These are phyloP conservation scores for Helogale parvula DNA, from an alignment of 2,113 vertebrate species.

Conservation along the genomic window DNA sequence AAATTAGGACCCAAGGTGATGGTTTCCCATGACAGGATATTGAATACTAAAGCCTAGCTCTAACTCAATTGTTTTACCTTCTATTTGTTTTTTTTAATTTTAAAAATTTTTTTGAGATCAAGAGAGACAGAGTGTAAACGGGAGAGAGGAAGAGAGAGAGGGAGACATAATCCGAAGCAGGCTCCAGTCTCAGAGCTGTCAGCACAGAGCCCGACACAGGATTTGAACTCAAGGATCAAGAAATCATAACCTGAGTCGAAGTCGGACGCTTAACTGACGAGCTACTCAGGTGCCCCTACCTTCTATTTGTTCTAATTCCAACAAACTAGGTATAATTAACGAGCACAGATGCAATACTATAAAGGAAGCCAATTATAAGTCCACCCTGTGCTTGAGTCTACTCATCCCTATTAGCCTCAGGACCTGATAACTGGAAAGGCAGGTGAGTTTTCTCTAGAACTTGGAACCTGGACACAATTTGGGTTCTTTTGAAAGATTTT, in stretches of 20 bases:
- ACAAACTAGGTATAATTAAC: not conserved
- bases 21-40: not conserved
- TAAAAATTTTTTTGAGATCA: too few species aligned
- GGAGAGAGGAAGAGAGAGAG: too few species aligned
- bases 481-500: not conserved
- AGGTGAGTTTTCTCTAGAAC: not conserved
- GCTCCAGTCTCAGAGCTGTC: too few species aligned
- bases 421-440: not conserved
- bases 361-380: not conserved
- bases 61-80: not conserved
- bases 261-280: too few species aligned
- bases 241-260: too few species aligned
- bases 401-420: not conserved
- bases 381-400: not conserved
- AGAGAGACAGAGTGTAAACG: too few species aligned
- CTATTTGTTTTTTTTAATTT: too few species aligned
- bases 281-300: too few species aligned
- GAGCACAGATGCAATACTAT: not conserved
- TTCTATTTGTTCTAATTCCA: not conserved
- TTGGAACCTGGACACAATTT: not conserved
- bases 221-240: rapidly evolving
- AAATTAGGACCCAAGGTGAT: not conserved
- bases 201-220: too few species aligned
- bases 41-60: not conserved
- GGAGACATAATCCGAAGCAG: too few species aligned